A percentile compares a stretch with the other conserved stretches of the same genome.
Evolutionary conservation across 2,113 vertebrate species (phyloP).

Genomic region (Corydoras sp.): DNA sequence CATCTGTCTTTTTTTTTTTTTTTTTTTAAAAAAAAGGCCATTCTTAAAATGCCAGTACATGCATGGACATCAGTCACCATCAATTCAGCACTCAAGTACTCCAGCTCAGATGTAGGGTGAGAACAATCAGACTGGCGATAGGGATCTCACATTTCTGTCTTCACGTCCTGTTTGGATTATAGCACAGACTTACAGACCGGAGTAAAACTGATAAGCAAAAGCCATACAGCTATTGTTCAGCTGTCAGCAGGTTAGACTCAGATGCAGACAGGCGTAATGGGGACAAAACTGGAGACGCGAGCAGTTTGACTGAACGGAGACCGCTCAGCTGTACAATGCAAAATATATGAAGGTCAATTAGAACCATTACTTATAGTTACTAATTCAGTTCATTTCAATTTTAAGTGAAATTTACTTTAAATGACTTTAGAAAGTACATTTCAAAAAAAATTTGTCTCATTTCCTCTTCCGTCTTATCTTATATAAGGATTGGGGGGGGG

Average conservation of each 20-base stretch:
- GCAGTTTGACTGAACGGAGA: no score
- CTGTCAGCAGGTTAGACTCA: conserved; percentile 33
- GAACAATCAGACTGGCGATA: conserved; percentile 50
- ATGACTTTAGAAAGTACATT: no score
- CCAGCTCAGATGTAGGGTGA: conserved; percentile 17
- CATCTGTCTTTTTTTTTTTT: not conserved
- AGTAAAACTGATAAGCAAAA: conserved; percentile 44
- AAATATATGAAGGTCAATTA: no score
- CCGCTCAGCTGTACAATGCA: no score
- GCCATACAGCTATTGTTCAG: conserved; percentile 27
- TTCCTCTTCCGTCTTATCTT: no score
- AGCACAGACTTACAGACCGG: conserved; percentile 32
- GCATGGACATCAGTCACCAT: not conserved
- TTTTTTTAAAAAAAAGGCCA: no score
- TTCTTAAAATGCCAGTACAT: no score
- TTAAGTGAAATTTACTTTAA: no score
- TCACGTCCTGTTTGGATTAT: conserved; percentile 60
- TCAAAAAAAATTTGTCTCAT: no score
- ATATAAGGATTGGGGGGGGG: no score
- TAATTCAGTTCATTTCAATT: no score
- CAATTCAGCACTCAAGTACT: conserved; percentile 7
- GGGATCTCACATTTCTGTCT: conserved; percentile 54
- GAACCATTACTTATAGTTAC: no score
- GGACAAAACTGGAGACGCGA: conserved; percentile 5
- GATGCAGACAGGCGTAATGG: conserved; percentile 30